Evolutionary conservation across 2,888 invertebrate species (phyloP).

Genomic region (Sesia apiformis): DNA sequence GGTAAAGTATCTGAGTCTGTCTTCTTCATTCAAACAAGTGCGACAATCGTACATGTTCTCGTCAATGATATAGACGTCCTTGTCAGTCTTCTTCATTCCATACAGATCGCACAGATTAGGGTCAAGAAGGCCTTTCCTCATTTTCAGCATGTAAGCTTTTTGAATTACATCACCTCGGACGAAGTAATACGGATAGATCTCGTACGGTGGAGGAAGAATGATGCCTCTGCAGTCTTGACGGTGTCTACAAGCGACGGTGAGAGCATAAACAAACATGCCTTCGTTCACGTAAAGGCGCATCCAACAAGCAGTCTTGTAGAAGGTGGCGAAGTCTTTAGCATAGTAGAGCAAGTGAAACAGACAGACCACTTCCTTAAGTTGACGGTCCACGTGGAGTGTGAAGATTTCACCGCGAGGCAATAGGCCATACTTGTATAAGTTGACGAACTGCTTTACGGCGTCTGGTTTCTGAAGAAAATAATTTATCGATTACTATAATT

Average conservation of each 20-base stretch:
- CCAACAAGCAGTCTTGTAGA: conserved; percentile 67
- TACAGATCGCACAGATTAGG: conserved; percentile 66
- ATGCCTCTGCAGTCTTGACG: conserved; percentile 66
- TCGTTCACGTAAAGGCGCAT: conserved; percentile 70
- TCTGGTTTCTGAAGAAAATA: conserved; percentile 58
- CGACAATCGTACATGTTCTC: conserved; percentile 78
- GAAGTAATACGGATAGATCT: conserved; percentile 79
- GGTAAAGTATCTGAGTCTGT: conserved; percentile 76
- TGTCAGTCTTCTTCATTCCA: conserved; percentile 63
- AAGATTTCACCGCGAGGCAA: conserved; percentile 73
- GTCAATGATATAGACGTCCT: conserved; percentile 75
- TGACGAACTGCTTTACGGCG: conserved; percentile 73
- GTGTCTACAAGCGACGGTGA: conserved; percentile 68
- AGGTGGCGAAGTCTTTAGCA: conserved; percentile 67
- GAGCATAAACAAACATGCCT: conserved; percentile 73
- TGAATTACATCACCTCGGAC: conserved; percentile 79
- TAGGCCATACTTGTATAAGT: conserved; percentile 65
- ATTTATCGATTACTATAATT: too few species aligned
- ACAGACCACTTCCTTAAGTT: conserved; percentile 62
- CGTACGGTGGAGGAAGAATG: conserved; percentile 72
- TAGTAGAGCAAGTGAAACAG: conserved; percentile 72
- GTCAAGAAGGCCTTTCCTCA: conserved; percentile 59
- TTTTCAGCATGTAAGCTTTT: conserved; percentile 66
- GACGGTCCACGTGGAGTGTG: conserved; percentile 61
- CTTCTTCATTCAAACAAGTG: conserved; percentile 67